Percentiles rank a stretch among this genome's conserved stretches.
Evolutionary conservation across 2,888 invertebrate species (phyloP).

Genomic region (Limenitis camilla): DNA sequence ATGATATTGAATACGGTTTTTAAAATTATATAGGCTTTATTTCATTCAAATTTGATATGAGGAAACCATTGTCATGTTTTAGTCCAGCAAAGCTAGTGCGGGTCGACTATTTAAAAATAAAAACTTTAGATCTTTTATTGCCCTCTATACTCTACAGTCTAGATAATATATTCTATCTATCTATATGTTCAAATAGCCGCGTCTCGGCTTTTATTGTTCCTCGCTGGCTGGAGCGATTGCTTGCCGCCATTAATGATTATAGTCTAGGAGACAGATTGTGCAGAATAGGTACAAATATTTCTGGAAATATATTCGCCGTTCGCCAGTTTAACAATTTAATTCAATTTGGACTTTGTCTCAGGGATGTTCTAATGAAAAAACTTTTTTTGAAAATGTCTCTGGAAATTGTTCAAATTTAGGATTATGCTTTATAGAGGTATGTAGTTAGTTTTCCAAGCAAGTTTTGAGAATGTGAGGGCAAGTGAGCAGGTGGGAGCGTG

Average conservation of each 20-base stretch:
- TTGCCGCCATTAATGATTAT: conserved; percentile 37
- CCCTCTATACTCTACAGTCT: background rate
- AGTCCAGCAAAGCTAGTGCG: too few species aligned
- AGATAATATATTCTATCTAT: conserved; percentile 8
- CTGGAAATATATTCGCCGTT: background rate
- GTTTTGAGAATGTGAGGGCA: too few species aligned
- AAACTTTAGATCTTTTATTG: background rate
- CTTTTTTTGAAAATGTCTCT: too few species aligned
- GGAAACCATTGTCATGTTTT: too few species aligned
- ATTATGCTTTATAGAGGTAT: too few species aligned
- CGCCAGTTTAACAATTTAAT: background rate
- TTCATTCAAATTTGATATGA: background rate
- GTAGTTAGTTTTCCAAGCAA: too few species aligned
- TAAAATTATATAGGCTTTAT: background rate
- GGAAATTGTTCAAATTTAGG: too few species aligned
- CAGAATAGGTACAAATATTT: background rate
- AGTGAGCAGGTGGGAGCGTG: too few species aligned
- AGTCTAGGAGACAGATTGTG: conserved; percentile 27
- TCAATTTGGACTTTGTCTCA: too few species aligned
- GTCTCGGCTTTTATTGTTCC: conserved; percentile 36
- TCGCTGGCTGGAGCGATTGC: conserved; percentile 31
- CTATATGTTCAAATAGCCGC: conserved; percentile 18
- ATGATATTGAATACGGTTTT: too few species aligned
- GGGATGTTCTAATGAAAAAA: too few species aligned
- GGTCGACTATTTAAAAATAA: background rate